Conservation (phyloP, 2,113 vertebrate genomes). For the Cinclus mexicanus region DNA sequence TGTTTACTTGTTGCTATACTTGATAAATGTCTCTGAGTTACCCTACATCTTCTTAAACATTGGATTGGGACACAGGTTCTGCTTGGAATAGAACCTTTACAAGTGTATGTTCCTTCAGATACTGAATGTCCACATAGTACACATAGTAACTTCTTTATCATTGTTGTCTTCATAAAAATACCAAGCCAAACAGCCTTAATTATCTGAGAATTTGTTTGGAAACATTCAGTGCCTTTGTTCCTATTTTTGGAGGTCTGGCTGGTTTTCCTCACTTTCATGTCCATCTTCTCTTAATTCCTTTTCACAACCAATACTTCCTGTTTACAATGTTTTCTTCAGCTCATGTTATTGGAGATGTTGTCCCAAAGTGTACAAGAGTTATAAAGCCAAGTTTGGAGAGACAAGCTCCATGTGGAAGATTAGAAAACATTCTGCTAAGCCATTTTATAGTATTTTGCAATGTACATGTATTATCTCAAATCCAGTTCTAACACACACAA, state of each 20-base stretch:
- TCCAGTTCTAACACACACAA: background rate
- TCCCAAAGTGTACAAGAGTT: background rate
- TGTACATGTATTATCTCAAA: background rate
- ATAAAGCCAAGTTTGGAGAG: background rate
- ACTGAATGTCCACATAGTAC: background rate
- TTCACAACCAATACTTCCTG: background rate
- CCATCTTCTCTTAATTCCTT: background rate
- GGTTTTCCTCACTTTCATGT: background rate
- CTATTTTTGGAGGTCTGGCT: background rate
- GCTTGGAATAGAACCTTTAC: background rate
- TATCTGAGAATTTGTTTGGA: background rate
- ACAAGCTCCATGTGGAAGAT: background rate
- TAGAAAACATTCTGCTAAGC: background rate
- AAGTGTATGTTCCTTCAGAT: background rate
- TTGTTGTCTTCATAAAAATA: background rate
- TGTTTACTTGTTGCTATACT: background rate
- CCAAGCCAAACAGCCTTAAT: background rate
- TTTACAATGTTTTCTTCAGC: background rate
- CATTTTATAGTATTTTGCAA: background rate
- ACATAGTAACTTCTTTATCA: background rate
- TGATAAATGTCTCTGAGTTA: background rate
- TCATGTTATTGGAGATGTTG: background rate
- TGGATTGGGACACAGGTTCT: background rate
- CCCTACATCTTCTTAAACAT: background rate
- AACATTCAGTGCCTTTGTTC: background rate